Evolutionary conservation across 2,888 invertebrate genomes (phyloP), one percentile per base, ranked within the genome.

Genomic region (Caradrina clavipalpis): DNA sequence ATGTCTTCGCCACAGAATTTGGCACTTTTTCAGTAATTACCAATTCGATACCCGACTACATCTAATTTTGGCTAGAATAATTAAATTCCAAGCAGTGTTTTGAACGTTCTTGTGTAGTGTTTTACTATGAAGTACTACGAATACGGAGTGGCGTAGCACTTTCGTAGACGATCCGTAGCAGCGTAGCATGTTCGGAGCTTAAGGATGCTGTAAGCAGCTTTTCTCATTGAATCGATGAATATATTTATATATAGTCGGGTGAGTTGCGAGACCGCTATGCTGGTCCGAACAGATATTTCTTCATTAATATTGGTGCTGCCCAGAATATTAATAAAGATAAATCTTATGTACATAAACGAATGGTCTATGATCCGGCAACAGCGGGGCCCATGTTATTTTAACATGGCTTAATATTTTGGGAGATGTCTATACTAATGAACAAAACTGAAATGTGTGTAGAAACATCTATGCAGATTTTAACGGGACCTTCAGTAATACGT

Each of bases 1-100:
- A 65, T 69, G 80, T 47, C 73, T 65, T 60, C 35, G 60, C 70
- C 77, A 62, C 66, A 65, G 60, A 78, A 76, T 70, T 76, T 53
- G 67, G 58, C 60, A 62, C 71, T 72, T 73, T 82, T 75, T 71
- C 77, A 73, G 82, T 83, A 76, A 80, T 81, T 67, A 62, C 55
- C 26, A 62, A 47, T 56, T 57, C 56, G 62, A 60, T 62, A 54
- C 66, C 49, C 55, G 55, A 69, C 68, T 76, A 57, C 59, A 50
- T 72, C 68, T 69, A 71, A 81, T 81, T 80, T 69, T 53, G 56
- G 56, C 50, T 15, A 1, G 57, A 47, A 72, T 69, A 78, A 74
- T 77, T 80, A 65, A 61, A 82, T 83, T 78, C 56, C 21, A 49
- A 62, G 62, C 59, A 17, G 50, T 55, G 26, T 54, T 73, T 55